Evolutionary conservation across 2,797 vertebrate species (phyloP).

Genomic region (Melanotaenia nigrans): DNA sequence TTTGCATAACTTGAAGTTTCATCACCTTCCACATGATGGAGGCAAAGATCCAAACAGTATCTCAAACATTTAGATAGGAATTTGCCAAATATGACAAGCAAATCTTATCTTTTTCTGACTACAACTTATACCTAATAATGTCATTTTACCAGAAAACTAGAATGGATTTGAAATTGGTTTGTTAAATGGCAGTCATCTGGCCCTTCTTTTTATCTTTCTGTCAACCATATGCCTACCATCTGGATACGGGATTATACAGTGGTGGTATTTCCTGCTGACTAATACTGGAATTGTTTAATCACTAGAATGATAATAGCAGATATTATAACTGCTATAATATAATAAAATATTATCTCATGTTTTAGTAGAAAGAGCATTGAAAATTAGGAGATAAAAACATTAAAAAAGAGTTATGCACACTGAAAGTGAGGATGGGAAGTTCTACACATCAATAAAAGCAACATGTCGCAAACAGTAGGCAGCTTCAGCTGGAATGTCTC

Average conservation of each 20-base stretch:
- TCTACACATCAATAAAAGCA: slow-evolving; percentile 83
- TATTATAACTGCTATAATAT: background rate
- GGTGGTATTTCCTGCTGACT: slow-evolving; percentile 54
- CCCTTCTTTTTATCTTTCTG: slow-evolving; percentile 1
- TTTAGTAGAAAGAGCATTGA: background rate
- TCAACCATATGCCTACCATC: slow-evolving; percentile 41
- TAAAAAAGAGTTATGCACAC: background rate
- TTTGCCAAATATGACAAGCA: slow-evolving; percentile 1
- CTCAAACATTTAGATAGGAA: background rate
- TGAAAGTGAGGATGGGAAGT: background rate
- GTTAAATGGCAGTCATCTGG: slow-evolving; percentile 13
- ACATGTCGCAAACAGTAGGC: slow-evolving; percentile 91
- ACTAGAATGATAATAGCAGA: slow-evolving; percentile 7
- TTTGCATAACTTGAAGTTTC: slow-evolving; percentile 33
- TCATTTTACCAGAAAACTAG: background rate
- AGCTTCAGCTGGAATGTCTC: slow-evolving; percentile 88
- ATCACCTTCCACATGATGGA: slow-evolving; percentile 61
- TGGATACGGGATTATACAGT: slow-evolving; percentile 41
- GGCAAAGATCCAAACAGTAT: slow-evolving; percentile 54
- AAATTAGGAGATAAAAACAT: background rate
- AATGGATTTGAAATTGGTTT: slow-evolving; percentile 13
- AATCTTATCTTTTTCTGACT: background rate
- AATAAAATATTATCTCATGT: background rate
- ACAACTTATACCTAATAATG: background rate
- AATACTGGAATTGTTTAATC: slow-evolving; percentile 33